Evolutionary conservation across 2,888 invertebrate species (phyloP), one percentile per base, ranked within the genome.

Genomic region (Lepidocyrtinus sp.): DNA sequence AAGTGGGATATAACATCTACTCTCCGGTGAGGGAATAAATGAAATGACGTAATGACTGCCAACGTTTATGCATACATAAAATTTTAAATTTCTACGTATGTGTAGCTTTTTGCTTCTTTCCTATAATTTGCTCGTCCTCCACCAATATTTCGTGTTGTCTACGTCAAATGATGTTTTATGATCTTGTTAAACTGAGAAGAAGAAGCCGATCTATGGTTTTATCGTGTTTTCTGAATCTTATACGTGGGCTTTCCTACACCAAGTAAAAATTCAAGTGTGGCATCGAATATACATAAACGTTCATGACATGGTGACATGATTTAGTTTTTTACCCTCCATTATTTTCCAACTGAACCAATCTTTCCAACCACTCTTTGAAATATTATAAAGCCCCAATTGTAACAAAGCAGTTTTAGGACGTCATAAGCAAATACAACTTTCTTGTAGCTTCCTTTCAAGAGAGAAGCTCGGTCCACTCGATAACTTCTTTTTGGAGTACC

Each of bases 261-360:
- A 9, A 9, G 36, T 36, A 36, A 5, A 36, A 59, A 21, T 59
- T 21, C 17, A n/a, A n/a, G n/a, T 55, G 36, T 36, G 7, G 59
- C n/a, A n/a, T n/a, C n/a, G n/a, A n/a, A n/a, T n/a, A n/a, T n/a
- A 59, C 21, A 59, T 59, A 59, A 59, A 59, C 24, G 72, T 65
- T 64, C 65, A 65, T 75, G 75, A 75, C 75, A 75, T 68, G 75
- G 50, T 75, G 75, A 75, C 75, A 75, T 67, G 75, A 69, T 69
- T 75, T 67, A 36, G 17, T 69, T 75, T 59, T n/a, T 21, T 59
- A 59, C 59, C 19, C 59, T 59, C 59, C 59, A 55, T 55, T n/a
- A n/a, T 55, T 55, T 55, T n/a, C 17, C n/a, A n/a, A 55, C 36
- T 5, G 5, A 59, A 59, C 12, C 36, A 36, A 36, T 5, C 22